Evolutionary conservation across 2,888 invertebrate genomes (phyloP), one percentile per base, ranked within the genome.

Genomic region (Andrena marginata): DNA sequence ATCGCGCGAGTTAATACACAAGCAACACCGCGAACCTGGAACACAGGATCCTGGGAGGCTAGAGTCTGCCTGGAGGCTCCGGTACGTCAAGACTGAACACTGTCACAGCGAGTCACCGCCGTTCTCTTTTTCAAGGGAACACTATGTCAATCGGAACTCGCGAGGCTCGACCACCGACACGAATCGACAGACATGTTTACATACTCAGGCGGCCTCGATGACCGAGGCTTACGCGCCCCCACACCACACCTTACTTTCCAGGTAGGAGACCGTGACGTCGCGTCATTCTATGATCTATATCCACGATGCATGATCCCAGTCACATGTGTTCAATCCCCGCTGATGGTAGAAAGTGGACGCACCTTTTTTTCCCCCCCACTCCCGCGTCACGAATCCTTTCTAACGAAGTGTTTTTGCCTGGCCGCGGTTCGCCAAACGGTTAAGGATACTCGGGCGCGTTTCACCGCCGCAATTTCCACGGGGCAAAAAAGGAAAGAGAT

Each of bases 401-500:
- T 5, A 23, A 56, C 56, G 10, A 26, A 26, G 10, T 56, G 56
- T 56, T 56, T 56, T 10, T 56, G 56, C 23, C 10, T 56, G 10
- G 1, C 56, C 20, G 23, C 13, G 56, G 56, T 56, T 56, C 26
- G 56, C 56, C 26, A 26, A 56, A 56, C 26, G 10, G 20, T 26
- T 33, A 10, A 62, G 35, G 33, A 8, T 26, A 51, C 31, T 10
- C 42, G n/a, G 23, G 7, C 48, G 68, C 31, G 59, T 48, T 20
- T 26, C 56, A 16, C 33, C 71, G 2, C 23, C 23, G 65, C 51
- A 60, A 49, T 63, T 51, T n/a, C 49, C 6, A 56, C 31, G 13
- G 35, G 31, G 49, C n/a, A 48, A 33, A 33, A 48, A 67, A 35
- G 56, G 13, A 51, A 31, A 42, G 13, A 16, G 42, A 79, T 42